These are phyloP conservation scores for Malurus splendens DNA, from an alignment of 2,797 vertebrate species.

Conservation along the genomic window DNA sequence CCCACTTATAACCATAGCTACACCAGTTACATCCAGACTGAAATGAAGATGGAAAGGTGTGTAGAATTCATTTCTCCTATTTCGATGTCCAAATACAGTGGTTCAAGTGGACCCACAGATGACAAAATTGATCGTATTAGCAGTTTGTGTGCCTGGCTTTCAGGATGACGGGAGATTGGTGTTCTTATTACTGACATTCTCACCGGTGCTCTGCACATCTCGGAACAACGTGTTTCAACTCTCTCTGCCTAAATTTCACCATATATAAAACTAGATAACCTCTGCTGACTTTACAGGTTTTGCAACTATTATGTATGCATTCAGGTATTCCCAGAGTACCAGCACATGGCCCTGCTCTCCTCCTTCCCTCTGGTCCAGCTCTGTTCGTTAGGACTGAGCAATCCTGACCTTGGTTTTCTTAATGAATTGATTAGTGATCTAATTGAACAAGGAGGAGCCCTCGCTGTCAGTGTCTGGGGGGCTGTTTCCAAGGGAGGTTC, in stretches of 20 bases:
- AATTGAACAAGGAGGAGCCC: neutral
- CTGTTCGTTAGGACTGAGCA: neutral
- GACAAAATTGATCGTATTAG: neutral
- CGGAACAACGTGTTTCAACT: neutral
- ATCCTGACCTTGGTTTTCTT: neutral
- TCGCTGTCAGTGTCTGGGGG: neutral
- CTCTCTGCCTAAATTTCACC: neutral
- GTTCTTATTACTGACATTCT: neutral
- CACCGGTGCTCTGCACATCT: neutral
- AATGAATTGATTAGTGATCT: neutral
- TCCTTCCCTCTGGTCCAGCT: neutral
- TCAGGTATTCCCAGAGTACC: neutral
- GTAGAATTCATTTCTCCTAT: neutral
- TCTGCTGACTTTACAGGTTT: conserved; percentile 20
- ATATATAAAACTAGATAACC: neutral
- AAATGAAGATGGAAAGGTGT: neutral
- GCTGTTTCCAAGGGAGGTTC: neutral
- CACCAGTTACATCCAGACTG: neutral
- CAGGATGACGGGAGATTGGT: neutral
- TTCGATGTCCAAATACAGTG: neutral
- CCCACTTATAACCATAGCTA: neutral
- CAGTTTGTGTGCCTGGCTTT: neutral
- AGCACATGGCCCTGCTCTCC: neutral
- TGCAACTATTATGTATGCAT: neutral
- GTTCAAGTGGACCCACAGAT: neutral